Evolutionary conservation across 2,888 invertebrate genomes (phyloP), one percentile per base, ranked within the genome.

Genomic region (Drosophila glabriapex): DNA sequence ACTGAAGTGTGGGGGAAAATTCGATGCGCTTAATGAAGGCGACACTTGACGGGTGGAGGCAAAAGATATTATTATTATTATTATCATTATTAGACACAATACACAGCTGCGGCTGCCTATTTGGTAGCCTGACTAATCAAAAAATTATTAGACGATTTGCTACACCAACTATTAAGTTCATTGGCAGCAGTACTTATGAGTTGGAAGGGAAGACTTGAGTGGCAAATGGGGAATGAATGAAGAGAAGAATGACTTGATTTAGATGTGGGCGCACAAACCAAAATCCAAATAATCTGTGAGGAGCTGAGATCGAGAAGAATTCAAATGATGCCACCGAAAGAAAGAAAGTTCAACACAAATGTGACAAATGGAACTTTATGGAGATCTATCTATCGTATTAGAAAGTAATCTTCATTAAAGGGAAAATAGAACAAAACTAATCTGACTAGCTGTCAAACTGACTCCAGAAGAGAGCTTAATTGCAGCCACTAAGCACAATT

Each of bases 21-120:
- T 87, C 90, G 90, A 78, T 80, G 83, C 82, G 86, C 82, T 78
- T 83, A 88, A 87, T 89, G 82, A 79, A 86, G 88, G 78, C 83
- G 88, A 80, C 85, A 85, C 88, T 85, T 72, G 70, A 68, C 58
- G 61, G 25, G 25, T 19, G 35, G 22, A 28, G 22, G 28, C n/a
- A 66, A 33, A 50, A 73, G 28, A 61, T 59, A 67, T 68, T 75
- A 71, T 65, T 62, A 69, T 62, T 56, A 28, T 37, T 37, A 72
- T 64, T 39, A 10, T 41, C 3, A 46, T 46, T 46, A 25, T 46
- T 25, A 25, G 25, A 9, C 46, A 46, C 46, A 25, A 46, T 46
- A 16, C 46, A 22, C 29, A 58, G 59, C 59, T 59, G 56, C 1
- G 53, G 39, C 41, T 54, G 53, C 54, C 72, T 50, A 52, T 70